Evolutionary conservation across 2,888 invertebrate species (phyloP).

Genomic region (Lissocephala sabroskyi): DNA sequence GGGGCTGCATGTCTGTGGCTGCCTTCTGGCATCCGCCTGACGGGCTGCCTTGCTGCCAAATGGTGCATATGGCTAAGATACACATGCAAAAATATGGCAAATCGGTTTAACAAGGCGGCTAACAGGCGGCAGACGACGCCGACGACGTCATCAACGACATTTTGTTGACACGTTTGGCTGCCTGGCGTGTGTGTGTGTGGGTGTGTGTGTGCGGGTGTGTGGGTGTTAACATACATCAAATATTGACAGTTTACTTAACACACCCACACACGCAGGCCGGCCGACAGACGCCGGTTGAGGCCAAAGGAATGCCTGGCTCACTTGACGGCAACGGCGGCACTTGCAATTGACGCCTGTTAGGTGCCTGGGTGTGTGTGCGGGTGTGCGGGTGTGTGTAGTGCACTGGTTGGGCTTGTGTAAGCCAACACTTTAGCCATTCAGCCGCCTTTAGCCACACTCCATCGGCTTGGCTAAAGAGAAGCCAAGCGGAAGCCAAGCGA

Average conservation of each 20-base stretch:
- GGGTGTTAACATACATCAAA: constrained; percentile 64
- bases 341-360: constrained; percentile 31
- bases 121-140: constrained; percentile 28
- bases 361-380: too few species aligned
- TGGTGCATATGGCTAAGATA: constrained; percentile 21
- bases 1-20: constrained; percentile 48
- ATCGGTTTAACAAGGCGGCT: constrained; percentile 57
- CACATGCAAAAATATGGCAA: constrained; percentile 54
- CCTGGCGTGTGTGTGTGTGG: constrained; percentile 12
- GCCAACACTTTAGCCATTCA: neutral
- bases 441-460: neutral
- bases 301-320: too few species aligned
- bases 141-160: constrained; percentile 17
- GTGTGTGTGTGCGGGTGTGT: constrained; percentile 19
- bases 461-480: neutral
- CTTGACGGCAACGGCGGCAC: constrained; percentile 21
- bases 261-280: constrained; percentile 25
- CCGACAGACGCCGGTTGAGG: too few species aligned
- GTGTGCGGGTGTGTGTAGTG: too few species aligned
- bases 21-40: constrained; percentile 63
- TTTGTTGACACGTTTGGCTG: constrained; percentile 52
- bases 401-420: constrained; percentile 8
- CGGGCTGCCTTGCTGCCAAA: constrained; percentile 18
- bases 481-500: neutral
- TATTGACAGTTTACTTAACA: constrained; percentile 64